Percentiles rank a stretch among this genome's conserved stretches.
These are phyloP conservation scores for Chrysogorgia sp. DNA, from an alignment of 92 coral and sea anemone species.

Conservation along the genomic window DNA sequence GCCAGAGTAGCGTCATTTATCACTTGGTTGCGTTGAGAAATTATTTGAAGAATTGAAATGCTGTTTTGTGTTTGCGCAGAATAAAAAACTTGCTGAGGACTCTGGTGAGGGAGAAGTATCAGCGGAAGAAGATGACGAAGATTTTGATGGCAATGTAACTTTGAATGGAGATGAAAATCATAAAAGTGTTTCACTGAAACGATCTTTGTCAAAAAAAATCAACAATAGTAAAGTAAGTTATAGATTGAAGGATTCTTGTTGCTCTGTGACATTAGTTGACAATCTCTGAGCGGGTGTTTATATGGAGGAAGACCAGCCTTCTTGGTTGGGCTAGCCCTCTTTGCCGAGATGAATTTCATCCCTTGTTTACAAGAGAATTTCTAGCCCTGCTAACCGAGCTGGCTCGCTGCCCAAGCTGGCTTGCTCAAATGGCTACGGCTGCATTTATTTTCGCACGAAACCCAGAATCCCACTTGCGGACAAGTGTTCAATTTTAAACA, in stretches of 20 bases:
- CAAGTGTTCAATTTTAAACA: no score
- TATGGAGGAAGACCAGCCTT: no score
- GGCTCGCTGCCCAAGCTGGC: no score
- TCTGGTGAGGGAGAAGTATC: conserved; percentile 87
- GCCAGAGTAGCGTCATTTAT: no score
- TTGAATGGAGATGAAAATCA: conserved; percentile 71
- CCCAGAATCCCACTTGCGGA: no score
- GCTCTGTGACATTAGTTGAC: not conserved
- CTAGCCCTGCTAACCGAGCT: no score
- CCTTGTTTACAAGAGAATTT: no score
- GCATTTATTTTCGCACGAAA: no score
- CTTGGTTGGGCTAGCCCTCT: no score
- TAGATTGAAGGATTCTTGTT: conserved; percentile 29
- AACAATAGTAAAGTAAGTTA: conserved; percentile 67
- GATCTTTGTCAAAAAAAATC: conserved; percentile 5
- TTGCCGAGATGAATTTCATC: no score
- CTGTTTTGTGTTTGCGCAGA: conserved; percentile 49
- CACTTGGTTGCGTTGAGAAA: not conserved
- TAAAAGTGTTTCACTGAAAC: conserved; percentile 71
- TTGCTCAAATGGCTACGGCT: no score
- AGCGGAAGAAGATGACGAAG: conserved; percentile 82
- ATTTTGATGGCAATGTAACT: conserved; percentile 64
- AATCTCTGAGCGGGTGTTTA: not conserved
- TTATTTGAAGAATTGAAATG: not conserved
- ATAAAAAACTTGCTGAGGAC: conserved; percentile 81